Base-by-base conservation (phyloP, 2,797 vertebrate genomes). In the Malurus leucopterus region DNA sequence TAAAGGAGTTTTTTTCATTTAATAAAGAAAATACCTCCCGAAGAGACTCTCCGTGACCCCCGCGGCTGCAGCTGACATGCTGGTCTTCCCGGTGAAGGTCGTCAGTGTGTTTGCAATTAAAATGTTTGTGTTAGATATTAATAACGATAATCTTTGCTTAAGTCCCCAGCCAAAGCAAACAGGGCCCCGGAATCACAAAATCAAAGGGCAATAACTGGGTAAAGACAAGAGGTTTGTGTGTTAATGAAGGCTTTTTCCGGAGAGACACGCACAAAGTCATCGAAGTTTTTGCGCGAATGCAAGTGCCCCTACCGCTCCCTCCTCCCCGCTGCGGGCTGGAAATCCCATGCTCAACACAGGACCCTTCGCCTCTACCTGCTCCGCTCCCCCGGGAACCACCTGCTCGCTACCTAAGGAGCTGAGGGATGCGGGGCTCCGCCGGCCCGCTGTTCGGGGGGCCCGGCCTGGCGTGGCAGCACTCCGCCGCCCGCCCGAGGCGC, bases 121-220 rank as follows among this genome's bases (percentile, higher is more conserved):
- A 86, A 75, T 96, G 91, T 96, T 97, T 97, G 95, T 92, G 88
- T 96, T 97, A 92, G 93, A 96, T 96, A 96, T 95, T 96, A 96
- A 96, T 96, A 95, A 94, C 78, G 92, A 95, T 95, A 95, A 96
- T 95, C 94, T 96, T 95, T 85, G 92, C 65, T 84, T 88, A 75
- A 96, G 80, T 79, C 92, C 61, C 85, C 87, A 93, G 84, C 93
- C 92, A 96, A 97, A 96, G 95, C 90, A 95, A 96, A 96, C 93
- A 95, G 43, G 69, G 13, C 43, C 61, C 34, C 70, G 76, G 83
- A 91, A 97, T 67, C 91, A 88, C 88, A 91, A 81, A 94, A 95
- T 95, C 92, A 91, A 95, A 83, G 92, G 84, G 61, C 53, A 86
- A 78, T 95, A 95, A 95, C 65, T 49, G 76, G 53, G 40, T 81